Evolutionary conservation across 2,888 invertebrate species (phyloP).

Genomic region (Leptodirus hochenwartii): DNA sequence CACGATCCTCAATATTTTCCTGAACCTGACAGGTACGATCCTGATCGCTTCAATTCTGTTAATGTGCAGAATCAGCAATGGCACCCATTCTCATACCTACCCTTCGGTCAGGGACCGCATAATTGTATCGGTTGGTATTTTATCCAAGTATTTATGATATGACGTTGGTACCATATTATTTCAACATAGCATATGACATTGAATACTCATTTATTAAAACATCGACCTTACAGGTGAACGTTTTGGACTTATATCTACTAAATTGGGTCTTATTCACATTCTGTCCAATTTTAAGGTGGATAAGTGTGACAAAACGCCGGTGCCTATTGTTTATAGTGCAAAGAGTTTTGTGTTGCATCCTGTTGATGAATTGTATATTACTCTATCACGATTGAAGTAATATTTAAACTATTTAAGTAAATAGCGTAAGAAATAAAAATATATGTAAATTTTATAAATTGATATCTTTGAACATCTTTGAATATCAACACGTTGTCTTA

Average conservation of each 20-base stretch:
- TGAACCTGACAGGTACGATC: constrained; percentile 24
- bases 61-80: constrained; percentile 11
- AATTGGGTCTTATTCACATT: constrained; percentile 21
- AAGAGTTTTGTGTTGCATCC: constrained; percentile 21
- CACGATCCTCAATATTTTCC: constrained; percentile 22
- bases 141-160: too few relatives aligned
- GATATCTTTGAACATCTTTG: too few relatives aligned
- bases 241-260: constrained; percentile 22
- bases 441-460: too few relatives aligned
- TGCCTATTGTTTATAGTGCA: constrained; percentile 18
- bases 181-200: too few relatives aligned
- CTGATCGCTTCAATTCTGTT: constrained; percentile 22
- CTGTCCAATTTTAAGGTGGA: constrained; percentile 19
- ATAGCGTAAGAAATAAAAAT: too few relatives aligned
- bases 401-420: too few relatives aligned
- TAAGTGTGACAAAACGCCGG: constrained; percentile 17
- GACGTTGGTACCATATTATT: too few relatives aligned
- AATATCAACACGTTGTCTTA: too few relatives aligned
- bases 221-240: constrained; percentile 24
- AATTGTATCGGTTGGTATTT: constrained; percentile 14
- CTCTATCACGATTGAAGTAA: too few relatives aligned
- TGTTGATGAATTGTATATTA: constrained; percentile 18
- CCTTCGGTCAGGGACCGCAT: constrained; percentile 15
- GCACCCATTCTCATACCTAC: constrained; percentile 14
- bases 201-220: too few relatives aligned